A percentile compares a stretch with the other conserved stretches of the same genome.
Evolutionary conservation across 2,113 vertebrate species (phyloP).

Genomic region (Ictalurus furcatus): DNA sequence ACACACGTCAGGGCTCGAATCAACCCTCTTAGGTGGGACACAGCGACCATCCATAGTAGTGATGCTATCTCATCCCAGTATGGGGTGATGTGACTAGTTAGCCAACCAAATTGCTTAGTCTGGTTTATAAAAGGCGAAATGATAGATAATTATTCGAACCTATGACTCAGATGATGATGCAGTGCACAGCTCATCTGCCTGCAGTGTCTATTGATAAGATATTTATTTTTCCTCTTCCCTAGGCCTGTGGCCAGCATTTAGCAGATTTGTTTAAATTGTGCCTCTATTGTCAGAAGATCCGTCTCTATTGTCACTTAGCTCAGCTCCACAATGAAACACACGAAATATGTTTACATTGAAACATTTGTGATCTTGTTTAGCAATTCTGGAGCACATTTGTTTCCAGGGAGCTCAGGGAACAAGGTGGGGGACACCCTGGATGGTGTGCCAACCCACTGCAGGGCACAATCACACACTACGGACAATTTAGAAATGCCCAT

Average conservation of each 20-base stretch:
- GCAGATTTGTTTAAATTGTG: constrained; percentile 4
- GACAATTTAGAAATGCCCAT: too few relatives aligned
- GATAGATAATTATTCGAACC: constrained; percentile 20
- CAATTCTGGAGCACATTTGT: background rate
- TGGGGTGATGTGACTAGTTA: constrained; percentile 4
- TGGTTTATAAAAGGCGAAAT: constrained; percentile 26
- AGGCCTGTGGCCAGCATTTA: background rate
- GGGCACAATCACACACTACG: too few relatives aligned
- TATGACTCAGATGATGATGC: constrained; percentile 33
- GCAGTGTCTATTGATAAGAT: background rate
- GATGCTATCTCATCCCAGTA: background rate
- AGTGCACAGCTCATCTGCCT: background rate
- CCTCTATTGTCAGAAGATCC: background rate
- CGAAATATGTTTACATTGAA: background rate
- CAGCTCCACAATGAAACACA: background rate
- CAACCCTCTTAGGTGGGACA: background rate
- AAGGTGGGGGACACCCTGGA: too few relatives aligned
- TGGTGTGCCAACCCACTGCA: too few relatives aligned
- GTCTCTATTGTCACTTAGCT: too few relatives aligned
- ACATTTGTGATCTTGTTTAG: background rate
- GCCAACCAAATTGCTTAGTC: constrained; percentile 8
- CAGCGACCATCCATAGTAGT: constrained; percentile 13
- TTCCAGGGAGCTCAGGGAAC: background rate
- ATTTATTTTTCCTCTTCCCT: background rate
- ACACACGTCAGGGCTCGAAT: constrained; percentile 17